Base-by-base conservation (phyloP, 2,113 vertebrate species). In the Pachypanchax playfairii region DNA sequence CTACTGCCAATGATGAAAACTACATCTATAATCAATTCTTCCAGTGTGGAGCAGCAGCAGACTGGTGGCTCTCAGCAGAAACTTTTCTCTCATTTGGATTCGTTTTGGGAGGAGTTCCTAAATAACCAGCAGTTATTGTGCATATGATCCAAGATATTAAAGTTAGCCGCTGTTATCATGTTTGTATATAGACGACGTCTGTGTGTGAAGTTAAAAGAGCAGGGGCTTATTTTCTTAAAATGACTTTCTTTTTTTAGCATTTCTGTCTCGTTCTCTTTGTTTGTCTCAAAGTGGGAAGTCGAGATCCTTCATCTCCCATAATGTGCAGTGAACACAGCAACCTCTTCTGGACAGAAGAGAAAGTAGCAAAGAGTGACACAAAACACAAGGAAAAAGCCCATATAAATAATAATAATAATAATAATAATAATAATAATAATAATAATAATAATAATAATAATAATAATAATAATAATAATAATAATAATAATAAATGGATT, bases 1-100 rank as follows among this genome's bases (percentile, higher is more conserved):
- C 85, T 88, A 70, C 77, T 88, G 88, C 82, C 87, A 88, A 87
- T 88, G 77, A 79, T 75, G 85, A 65, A 83, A 85, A 88, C 68
- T 51, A 79, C 88, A 87, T 83, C 80, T 79, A 85, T 87, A 90
- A 90, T 89, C 88, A 87, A 88, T 90, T 88, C 75, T 70, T 57
- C 76, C 63, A 59, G 36, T 60, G 57, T 49, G 43, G 20, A 67
- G 24, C 56, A n/a, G 46, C 41, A 58, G 48, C 38, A 56, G 31
- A n/a, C 20, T 50, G 57, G 72, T 28, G 42, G 39, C 31, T 6
- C n/a, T 50, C 28, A 74, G 28, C 56, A 60, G 43, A 66, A 63
- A 46, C 8, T 14, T 66, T 57, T 24, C 10, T 47, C 20, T 73
- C 15, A 48, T 60, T 59, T 57, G 7, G 15, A 57, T 20, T 8